Base-by-base conservation (phyloP, 2,797 vertebrate genomes). In the Crax fasciolata region DNA sequence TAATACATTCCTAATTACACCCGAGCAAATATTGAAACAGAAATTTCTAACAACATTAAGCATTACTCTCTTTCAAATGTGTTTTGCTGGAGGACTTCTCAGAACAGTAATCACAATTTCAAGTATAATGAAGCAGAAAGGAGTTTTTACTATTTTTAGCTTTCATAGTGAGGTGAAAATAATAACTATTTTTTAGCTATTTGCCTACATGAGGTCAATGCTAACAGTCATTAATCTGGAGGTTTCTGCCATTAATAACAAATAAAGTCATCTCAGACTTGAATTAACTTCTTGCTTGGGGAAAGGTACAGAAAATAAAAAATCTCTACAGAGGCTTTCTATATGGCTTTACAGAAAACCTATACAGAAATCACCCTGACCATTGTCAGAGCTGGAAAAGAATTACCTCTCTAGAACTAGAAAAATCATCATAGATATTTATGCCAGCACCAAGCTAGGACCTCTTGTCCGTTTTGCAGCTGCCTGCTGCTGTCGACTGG, bases 1-100 rank as follows among this genome's bases (percentile, higher is more conserved):
- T 92, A 93, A 89, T 91, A 96, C 55, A 52, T 73, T 76, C 78
- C 75, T 94, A 96, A 96, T 94, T 92, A 72, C 41, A 87, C 57
- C 82, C 14, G 52, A 85, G 86, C 89, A 95, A 97, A 96, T 95
- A 97, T 84, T 86, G 90, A 85, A 93, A 89, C 9, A 57, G 51
- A 18, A 83, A 78, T 77, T 87, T 78, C 78, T 95, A 78, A 81
- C 90, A 76, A 51, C 43, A 46, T 70, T 66, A 90, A 81, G 52
- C 67, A 61, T 83, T 89, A 65, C 25, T 79, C 38, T 66, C 58
- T 81, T 83, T 87, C 51, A 93, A 95, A 73, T 73, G 38, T 25
- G 23, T 87, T 96, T 93, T 87, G 38, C 66, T 89, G 66, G 67
- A 90, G 52, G 52, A 92, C 48, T 62, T 27, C 81, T 5, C 25